phyloP scores from a whole-genome alignment of 2,113 vertebrate species.

The Antechinus stuartii region DNA sequence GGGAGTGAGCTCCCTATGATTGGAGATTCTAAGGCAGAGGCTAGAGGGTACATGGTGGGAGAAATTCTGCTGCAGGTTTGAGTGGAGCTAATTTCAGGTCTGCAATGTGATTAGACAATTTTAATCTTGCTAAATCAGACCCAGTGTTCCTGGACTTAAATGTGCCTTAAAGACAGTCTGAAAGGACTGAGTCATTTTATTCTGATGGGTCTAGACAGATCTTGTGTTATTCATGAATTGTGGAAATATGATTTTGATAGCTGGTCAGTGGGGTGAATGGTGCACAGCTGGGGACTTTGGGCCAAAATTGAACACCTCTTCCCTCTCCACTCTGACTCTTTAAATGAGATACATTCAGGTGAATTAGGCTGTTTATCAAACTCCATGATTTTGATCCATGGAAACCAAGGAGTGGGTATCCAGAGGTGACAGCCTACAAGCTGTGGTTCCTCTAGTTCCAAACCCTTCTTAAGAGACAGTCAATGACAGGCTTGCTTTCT shows the following conservation, averaged over 20 bases:
- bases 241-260: constrained; percentile 52
- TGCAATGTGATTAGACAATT: neutral
- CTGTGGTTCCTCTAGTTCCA: neutral
- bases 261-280: constrained; percentile 7
- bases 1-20: too few species aligned
- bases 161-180: neutral
- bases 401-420: constrained; percentile 66
- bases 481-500: neutral
- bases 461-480: constrained; percentile 22
- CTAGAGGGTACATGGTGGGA: neutral
- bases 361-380: constrained; percentile 74
- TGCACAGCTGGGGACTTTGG: constrained; percentile 67
- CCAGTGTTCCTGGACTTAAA: neutral
- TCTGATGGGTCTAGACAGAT: constrained; percentile 37
- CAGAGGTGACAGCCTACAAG: constrained; percentile 50
- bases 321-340: constrained; percentile 68
- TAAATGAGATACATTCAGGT: constrained; percentile 76
- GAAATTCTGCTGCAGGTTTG: neutral
- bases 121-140: neutral
- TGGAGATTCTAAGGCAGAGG: neutral
- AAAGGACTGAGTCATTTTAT: constrained; percentile 15
- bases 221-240: constrained; percentile 38
- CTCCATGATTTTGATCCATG: constrained; percentile 62
- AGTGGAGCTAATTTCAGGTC: too few species aligned
- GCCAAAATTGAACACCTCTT: constrained; percentile 73